phyloP scores from a whole-genome alignment of 2,888 invertebrate genomes.

The Lasiommata megera region DNA sequence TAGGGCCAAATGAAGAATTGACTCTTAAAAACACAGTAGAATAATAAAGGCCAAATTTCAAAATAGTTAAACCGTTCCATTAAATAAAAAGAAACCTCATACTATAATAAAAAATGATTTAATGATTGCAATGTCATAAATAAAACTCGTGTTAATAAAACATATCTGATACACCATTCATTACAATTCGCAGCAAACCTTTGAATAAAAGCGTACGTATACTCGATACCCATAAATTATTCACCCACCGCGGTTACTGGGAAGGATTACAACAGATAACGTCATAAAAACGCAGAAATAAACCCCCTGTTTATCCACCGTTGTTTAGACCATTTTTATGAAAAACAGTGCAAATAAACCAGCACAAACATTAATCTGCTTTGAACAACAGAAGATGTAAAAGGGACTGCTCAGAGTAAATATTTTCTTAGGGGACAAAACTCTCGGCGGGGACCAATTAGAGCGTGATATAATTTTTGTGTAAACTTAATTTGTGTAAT shows the following conservation, averaged over 20 bases:
- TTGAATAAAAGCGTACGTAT: conserved; percentile 19
- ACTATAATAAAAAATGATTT: background rate
- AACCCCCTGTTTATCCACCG: conserved; percentile 61
- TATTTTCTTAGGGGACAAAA: conserved; percentile 77
- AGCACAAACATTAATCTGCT: conserved; percentile 79
- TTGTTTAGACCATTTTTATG: conserved; percentile 77
- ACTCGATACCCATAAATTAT: conserved; percentile 35
- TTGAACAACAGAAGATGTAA: conserved; percentile 77
- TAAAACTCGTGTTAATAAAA: background rate
- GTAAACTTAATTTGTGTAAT: conserved; percentile 71
- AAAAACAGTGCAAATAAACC: conserved; percentile 73
- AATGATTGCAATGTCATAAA: background rate
- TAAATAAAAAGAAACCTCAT: no score
- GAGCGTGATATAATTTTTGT: conserved; percentile 76
- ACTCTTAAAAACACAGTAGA: no score
- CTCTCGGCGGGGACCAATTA: conserved; percentile 65
- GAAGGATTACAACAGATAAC: conserved; percentile 57
- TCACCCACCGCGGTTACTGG: conserved; percentile 33
- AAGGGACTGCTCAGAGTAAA: conserved; percentile 64
- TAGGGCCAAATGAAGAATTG: no score
- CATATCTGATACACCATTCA: conserved; percentile 11
- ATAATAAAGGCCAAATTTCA: no score
- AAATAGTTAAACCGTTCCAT: no score
- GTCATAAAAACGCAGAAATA: conserved; percentile 56
- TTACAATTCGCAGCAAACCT: conserved; percentile 6